Conservation (phyloP, 1,140 invertebrate genomes). For the Centruroides vittatus region DNA sequence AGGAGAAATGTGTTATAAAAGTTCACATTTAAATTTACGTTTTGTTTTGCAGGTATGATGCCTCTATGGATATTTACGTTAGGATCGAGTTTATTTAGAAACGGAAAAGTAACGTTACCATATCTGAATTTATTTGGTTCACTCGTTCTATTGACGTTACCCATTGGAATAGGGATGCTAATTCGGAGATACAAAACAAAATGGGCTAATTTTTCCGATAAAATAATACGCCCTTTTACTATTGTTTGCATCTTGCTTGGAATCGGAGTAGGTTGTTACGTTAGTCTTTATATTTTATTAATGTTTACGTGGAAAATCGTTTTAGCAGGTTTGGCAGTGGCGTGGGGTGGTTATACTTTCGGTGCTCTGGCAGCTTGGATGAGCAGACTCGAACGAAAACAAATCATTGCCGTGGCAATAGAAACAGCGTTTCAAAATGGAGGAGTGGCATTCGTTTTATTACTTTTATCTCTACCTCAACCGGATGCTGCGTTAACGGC, state of each 20-base stretch:
- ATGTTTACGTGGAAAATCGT: constrained; percentile 29
- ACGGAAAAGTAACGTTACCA: constrained; percentile 26
- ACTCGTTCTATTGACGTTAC: constrained; percentile 29
- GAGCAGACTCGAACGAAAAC: constrained; percentile 14
- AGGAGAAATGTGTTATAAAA: too few species aligned
- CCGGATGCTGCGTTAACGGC: constrained; percentile 33
- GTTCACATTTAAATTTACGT: too few species aligned
- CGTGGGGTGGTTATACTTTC: constrained; percentile 37
- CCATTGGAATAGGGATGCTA: constrained; percentile 32
- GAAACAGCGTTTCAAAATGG: constrained; percentile 39
- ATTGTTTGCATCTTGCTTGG: constrained; percentile 4
- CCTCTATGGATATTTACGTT: constrained; percentile 38
- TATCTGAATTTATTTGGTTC: constrained; percentile 30
- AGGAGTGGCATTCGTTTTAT: constrained; percentile 32
- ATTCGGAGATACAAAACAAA: constrained; percentile 20
- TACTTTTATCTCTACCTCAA: constrained; percentile 30
- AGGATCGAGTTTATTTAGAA: constrained; percentile 23
- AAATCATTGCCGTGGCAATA: constrained; percentile 35
- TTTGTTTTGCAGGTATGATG: constrained; percentile 32
- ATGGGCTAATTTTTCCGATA: constrained; percentile 17
- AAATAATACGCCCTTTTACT: constrained; percentile 27
- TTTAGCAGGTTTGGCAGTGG: constrained; percentile 32
- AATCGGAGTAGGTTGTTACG: constrained; percentile 29
- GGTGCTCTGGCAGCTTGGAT: constrained; percentile 24
- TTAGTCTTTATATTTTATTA: constrained; percentile 36